Evolutionary conservation across 2,113 vertebrate species (phyloP).

Genomic region (Origma solitaria): DNA sequence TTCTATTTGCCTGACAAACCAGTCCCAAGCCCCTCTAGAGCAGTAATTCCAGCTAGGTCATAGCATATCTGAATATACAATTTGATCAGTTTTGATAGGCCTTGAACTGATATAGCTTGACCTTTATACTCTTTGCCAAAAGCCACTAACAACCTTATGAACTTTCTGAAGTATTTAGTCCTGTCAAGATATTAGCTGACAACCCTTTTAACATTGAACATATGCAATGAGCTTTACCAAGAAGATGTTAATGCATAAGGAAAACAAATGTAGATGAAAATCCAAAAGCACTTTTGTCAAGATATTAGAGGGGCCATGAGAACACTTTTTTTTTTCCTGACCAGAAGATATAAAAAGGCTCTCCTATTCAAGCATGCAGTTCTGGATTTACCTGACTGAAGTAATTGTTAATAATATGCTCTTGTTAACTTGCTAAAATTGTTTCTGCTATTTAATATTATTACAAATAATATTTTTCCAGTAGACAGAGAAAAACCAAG

Average conservation of each 20-base stretch:
- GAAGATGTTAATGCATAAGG: conserved; percentile 3
- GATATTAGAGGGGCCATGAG: neutral
- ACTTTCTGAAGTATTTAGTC: conserved; percentile 58
- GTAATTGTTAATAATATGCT: neutral
- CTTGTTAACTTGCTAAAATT: neutral
- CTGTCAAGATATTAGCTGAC: conserved; percentile 49
- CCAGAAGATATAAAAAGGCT: neutral
- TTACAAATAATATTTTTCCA: neutral
- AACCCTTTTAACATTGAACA: conserved; percentile 36
- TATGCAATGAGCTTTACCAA: neutral
- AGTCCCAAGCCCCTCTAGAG: neutral
- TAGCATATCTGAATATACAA: conserved; percentile 68
- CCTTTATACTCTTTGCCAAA: conserved; percentile 67
- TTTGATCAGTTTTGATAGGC: conserved; percentile 59
- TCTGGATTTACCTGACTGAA: neutral
- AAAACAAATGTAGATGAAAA: conserved; percentile 33
- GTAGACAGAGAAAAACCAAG: neutral
- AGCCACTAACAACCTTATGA: conserved; percentile 64
- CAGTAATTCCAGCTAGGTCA: conserved; percentile 60
- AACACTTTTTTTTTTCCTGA: neutral
- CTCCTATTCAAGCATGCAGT: neutral
- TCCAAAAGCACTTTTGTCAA: neutral
- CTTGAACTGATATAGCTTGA: conserved; percentile 66
- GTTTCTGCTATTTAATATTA: neutral
- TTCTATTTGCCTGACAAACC: neutral